These are phyloP conservation scores for Protonibea diacanthus DNA, from an alignment of 2,797 vertebrate species.

Conservation along the genomic window DNA sequence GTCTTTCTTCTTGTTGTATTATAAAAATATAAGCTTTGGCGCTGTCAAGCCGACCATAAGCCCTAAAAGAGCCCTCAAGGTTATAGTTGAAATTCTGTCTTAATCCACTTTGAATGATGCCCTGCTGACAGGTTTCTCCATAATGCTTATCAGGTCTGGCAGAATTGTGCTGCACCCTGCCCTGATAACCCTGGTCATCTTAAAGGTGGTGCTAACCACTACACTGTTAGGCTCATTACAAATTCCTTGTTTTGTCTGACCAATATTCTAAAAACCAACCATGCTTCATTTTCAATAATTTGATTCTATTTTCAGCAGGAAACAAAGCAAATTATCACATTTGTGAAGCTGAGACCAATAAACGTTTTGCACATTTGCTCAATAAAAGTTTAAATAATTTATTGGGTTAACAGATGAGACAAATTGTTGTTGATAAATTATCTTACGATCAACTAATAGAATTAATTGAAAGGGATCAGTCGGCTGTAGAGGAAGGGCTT, in stretches of 20 bases:
- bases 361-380: background rate
- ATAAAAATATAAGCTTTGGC: conserved; percentile 71
- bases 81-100: conserved; percentile 70
- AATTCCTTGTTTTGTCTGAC: background rate
- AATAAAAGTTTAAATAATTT: background rate
- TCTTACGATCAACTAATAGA: background rate
- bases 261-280: background rate
- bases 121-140: conserved; percentile 72
- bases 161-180: conserved; percentile 59
- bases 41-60: conserved; percentile 44
- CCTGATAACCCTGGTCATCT: conserved; percentile 50
- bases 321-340: background rate
- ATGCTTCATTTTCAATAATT: background rate
- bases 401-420: background rate
- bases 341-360: background rate
- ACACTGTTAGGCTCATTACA: background rate
- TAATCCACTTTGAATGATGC: conserved; percentile 78
- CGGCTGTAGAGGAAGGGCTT: background rate
- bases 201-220: conserved; percentile 35
- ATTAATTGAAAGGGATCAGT: background rate
- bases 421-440: background rate
- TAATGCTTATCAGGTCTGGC: conserved; percentile 79
- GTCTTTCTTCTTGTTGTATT: conserved; percentile 60
- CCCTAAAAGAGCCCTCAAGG: conserved; percentile 63
- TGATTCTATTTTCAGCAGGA: background rate